Conservation (phyloP, 2,113 vertebrate species). For the Panthera leo region DNA sequence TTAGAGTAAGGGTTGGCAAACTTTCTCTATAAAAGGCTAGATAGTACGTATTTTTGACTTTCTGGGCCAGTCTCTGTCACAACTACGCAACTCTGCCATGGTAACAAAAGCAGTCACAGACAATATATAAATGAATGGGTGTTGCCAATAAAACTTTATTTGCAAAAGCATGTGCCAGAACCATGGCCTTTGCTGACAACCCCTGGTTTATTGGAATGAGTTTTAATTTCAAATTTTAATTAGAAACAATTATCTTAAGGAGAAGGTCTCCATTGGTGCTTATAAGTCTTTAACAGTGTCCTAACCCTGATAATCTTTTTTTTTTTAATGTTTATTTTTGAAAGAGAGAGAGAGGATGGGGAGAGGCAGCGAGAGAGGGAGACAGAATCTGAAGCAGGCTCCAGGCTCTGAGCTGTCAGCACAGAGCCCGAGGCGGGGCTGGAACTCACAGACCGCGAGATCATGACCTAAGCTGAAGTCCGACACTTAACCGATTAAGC, state of each 20-base stretch:
- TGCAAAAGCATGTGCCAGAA: neutral
- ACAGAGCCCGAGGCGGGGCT: too few species aligned
- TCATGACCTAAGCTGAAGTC: too few species aligned
- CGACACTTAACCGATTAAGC: too few species aligned
- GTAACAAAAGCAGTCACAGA: neutral
- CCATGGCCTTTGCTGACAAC: neutral
- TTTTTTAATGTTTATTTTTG: neutral
- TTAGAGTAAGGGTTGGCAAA: neutral
- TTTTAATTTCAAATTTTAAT: conserved; percentile 16
- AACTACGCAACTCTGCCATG: neutral
- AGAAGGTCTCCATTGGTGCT: neutral
- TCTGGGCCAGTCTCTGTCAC: neutral
- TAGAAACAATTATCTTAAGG: neutral
- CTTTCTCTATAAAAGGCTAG: neutral
- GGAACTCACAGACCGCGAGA: too few species aligned
- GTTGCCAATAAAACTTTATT: neutral
- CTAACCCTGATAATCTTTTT: neutral
- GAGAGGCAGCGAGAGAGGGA: too few species aligned
- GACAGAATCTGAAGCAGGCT: too few species aligned
- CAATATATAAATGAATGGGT: neutral
- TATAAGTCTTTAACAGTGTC: neutral
- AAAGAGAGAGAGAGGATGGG: too few species aligned
- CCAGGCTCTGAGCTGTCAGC: too few species aligned
- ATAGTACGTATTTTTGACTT: neutral
- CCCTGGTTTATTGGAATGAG: neutral